These are phyloP conservation scores for Lamprologus callipterus DNA, from an alignment of 2,113 vertebrate species.

Conservation along the genomic window DNA sequence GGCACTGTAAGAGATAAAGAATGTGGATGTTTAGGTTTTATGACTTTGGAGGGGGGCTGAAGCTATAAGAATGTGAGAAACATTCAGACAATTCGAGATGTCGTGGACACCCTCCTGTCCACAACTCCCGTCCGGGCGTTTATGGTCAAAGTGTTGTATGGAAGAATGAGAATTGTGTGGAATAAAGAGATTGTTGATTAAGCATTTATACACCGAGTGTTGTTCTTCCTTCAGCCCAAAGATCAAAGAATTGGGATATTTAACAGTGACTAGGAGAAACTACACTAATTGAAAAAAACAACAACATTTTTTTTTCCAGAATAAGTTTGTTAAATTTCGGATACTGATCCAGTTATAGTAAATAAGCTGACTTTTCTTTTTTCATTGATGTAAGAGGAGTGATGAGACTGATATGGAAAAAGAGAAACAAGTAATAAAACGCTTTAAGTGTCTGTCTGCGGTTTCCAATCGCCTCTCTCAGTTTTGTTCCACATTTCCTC, in stretches of 20 bases:
- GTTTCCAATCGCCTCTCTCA: neutral
- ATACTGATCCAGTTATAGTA: neutral
- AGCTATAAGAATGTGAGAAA: too few relatives aligned
- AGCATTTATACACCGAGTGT: neutral
- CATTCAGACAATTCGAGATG: rapidly evolving
- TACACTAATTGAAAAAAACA: neutral
- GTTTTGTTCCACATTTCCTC: neutral
- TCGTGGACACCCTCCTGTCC: rapidly evolving
- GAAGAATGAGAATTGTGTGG: neutral
- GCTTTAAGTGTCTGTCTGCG: rapidly evolving
- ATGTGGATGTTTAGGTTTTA: too few relatives aligned
- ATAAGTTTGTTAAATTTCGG: neutral
- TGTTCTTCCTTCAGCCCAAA: neutral
- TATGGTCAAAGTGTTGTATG: neutral
- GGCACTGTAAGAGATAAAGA: too few relatives aligned
- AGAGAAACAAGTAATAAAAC: neutral
- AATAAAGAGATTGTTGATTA: neutral
- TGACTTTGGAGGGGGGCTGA: too few relatives aligned
- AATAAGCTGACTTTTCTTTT: neutral
- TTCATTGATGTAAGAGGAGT: neutral
- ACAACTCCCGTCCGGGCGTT: neutral
- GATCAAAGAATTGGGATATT: neutral
- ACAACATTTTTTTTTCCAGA: neutral
- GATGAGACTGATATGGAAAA: neutral
- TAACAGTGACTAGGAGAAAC: neutral